Conservation (phyloP, 2,797 vertebrate species). For the Clarias fuscus region DNA sequence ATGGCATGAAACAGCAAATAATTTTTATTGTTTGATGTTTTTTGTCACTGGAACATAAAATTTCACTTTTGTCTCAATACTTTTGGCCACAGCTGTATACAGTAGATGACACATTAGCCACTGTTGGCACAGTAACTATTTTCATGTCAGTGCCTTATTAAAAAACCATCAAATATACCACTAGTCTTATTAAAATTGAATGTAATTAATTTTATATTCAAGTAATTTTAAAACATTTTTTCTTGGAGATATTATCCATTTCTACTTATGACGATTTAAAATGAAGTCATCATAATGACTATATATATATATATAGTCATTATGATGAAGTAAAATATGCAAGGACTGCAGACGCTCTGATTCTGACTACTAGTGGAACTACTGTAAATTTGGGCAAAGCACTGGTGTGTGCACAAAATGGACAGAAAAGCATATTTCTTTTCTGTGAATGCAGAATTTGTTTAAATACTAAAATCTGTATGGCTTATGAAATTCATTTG, state of each 20-base stretch:
- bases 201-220: conserved; percentile 5
- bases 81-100: no score
- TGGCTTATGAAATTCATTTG: neutral
- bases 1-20: no score
- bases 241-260: neutral
- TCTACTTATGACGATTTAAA: neutral
- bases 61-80: no score
- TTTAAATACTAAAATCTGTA: neutral
- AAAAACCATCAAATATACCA: neutral
- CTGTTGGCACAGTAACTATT: neutral
- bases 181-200: neutral
- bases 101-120: neutral
- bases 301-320: no score
- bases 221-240: neutral
- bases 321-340: neutral
- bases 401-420: neutral
- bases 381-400: neutral
- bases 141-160: neutral
- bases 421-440: neutral
- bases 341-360: neutral
- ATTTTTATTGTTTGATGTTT: no score
- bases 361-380: neutral
- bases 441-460: neutral
- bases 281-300: no score
- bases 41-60: no score